Conservation (phyloP, 2,113 vertebrate genomes). For the Colius striatus region DNA sequence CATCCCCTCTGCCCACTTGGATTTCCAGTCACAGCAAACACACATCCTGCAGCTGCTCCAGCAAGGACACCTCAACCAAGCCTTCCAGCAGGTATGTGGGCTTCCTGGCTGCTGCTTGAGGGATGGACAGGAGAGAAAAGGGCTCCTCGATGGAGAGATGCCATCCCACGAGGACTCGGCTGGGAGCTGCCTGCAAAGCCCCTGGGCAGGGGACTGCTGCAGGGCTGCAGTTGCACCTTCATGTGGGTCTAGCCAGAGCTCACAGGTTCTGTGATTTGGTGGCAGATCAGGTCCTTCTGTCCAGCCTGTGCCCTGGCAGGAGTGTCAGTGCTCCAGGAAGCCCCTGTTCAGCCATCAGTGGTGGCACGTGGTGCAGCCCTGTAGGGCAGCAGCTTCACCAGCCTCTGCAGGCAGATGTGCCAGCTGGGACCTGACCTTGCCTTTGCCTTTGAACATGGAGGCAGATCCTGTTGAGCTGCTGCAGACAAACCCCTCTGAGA, state of each 20-base stretch:
- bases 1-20: conserved; percentile 89
- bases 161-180: neutral
- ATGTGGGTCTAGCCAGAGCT: neutral
- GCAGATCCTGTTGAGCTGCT: neutral
- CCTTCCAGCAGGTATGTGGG: conserved; percentile 92
- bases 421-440: conserved; percentile 1
- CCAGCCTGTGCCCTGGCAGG: neutral
- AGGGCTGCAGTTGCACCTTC: neutral
- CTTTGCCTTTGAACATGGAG: neutral
- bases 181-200: neutral
- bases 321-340: neutral
- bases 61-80: conserved; percentile 97
- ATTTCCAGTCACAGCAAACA: conserved; percentile 95
- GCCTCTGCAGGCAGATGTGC: neutral
- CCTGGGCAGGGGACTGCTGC: neutral
- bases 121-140: neutral
- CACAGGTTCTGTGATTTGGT: neutral
- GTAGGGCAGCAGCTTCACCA: neutral
- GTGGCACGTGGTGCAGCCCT: neutral
- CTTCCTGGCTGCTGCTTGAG: neutral
- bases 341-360: accelerated
- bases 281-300: neutral
- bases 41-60: conserved; percentile 94
- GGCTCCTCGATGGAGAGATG: neutral
- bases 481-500: neutral